Evolutionary conservation across 2,888 invertebrate species (phyloP), one percentile per base, ranked within the genome.

Genomic region (Stegana nigrithorax): DNA sequence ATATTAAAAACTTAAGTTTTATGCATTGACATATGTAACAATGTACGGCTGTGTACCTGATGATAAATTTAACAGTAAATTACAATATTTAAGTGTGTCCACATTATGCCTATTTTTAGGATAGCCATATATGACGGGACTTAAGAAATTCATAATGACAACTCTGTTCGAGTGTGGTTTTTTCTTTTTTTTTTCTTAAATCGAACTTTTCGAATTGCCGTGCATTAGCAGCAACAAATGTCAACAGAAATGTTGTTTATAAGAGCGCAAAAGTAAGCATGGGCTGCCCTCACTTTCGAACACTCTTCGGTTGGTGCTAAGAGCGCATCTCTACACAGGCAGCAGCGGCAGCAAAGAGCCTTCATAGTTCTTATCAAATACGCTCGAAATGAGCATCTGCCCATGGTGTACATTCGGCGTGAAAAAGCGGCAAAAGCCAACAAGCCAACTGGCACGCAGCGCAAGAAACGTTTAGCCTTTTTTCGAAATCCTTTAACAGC

Each of bases 301-400:
- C 29, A 17, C 51, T 29, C 29, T 51, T 51, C 8, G 19, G 7
- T 17, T 6, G 1, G 29, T 2, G 2, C 6, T 17, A 73, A 70
- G 80, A 80, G 75, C 63, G 56, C 56, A 67, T 69, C 26, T 80
- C 80, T 75, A 69, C 80, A 75, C 21, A 39, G 32, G 17, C 5
- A 12, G 26, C 1, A 10, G 23, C 36, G 59, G 25, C 8, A 26
- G 14, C 47, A 14, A 64, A 64, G 47, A 64, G 57, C 45, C 32
- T 12, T n/a, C 19, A 5, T 10, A 21, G 19, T 10, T 8, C 8
- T 23, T 26, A 61, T 2, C 19, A 47, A 21, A 42, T 25, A 42
- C 39, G 14, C n/a, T 32, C 23, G 5, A 6, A 2, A 23, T 1
- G 3, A 5, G 23, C 19, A 23, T 21, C 17, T 17, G n/a, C 39